These are phyloP conservation scores for Rhyacophila brunnea DNA, from an alignment of 1,140 invertebrate species.

Conservation along the genomic window DNA sequence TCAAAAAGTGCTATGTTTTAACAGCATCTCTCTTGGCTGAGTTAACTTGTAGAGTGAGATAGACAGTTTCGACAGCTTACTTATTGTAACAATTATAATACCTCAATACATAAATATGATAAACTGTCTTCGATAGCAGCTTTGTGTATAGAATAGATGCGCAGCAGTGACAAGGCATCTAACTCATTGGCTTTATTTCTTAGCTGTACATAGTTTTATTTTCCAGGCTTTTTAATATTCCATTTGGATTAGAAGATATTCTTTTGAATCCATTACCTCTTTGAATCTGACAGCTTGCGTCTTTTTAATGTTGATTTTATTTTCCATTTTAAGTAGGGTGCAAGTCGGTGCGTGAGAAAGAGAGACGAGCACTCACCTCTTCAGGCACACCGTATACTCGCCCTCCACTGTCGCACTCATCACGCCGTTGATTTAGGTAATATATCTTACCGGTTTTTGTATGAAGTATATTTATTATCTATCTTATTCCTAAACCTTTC, in stretches of 20 bases:
- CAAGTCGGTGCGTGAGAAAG: slow-evolving; percentile 23
- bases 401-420: slow-evolving; percentile 9
- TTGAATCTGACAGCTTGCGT: neutral
- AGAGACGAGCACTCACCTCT: slow-evolving; percentile 10
- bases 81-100: too few relatives aligned
- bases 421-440: slow-evolving; percentile 1
- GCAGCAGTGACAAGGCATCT: too few relatives aligned
- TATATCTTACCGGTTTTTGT: too few relatives aligned
- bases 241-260: neutral
- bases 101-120: too few relatives aligned
- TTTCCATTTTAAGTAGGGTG: slow-evolving; percentile 22
- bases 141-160: too few relatives aligned
- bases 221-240: neutral
- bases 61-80: too few relatives aligned
- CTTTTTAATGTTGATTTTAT: neutral
- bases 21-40: too few relatives aligned
- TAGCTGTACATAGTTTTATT: neutral
- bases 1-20: too few relatives aligned
- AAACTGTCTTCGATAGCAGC: too few relatives aligned
- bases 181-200: neutral
- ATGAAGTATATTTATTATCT: too few relatives aligned
- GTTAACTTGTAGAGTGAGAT: too few relatives aligned
- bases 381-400: slow-evolving; percentile 13
- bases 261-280: neutral
- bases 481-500: too few relatives aligned